Evolutionary conservation across 2,888 invertebrate genomes (phyloP), one percentile per base, ranked within the genome.

Genomic region (Chalcosyrphus nemorum): DNA sequence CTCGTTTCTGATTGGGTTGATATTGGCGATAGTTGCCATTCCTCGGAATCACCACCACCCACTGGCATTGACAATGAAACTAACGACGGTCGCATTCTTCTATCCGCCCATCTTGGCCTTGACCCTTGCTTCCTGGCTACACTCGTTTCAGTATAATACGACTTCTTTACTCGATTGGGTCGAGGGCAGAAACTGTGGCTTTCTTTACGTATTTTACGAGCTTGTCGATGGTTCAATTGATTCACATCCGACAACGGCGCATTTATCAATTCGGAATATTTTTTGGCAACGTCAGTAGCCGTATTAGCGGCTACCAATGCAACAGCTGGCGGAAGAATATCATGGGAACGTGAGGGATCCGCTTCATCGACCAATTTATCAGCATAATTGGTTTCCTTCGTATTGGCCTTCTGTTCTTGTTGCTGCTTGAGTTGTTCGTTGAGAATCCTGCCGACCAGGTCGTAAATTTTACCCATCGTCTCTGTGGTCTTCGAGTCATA

Each of bases 151-250:
- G 38, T 13, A 13, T 38, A 56, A 29, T 19, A 27, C 24, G 32
- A 32, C 9, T 65, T 38, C 13, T 43, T 78, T 4, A 6, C 7
- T 54, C 35, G 56, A 19, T 45, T 5, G 9, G 35, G 38, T 3
- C 7, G 24, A 70, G 52, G 52, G 15, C 24, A 61, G 45, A 35
- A 45, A 24, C 32, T 63, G 47, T n/a, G 50, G 35, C 13, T 50
- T 38, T 56, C 29, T 15, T 45, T 77, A 27, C 45, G 54, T 38
- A 45, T 63, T 71, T 65, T 72, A 72, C 41, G 71, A 78, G 63
- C 57, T 50, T 47, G 47, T 65, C 72, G 72, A 65, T 72, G 57
- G 38, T 19, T 24, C 41, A 43, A 57, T 78, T 78, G 61, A 13
- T 45, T n/a, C 54, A 19, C 61, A 77, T 63, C 56, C 29, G 75